These are phyloP conservation scores for Cryptophagus acutangulus DNA, from an alignment of 2,888 invertebrate genomes.

Conservation along the genomic window DNA sequence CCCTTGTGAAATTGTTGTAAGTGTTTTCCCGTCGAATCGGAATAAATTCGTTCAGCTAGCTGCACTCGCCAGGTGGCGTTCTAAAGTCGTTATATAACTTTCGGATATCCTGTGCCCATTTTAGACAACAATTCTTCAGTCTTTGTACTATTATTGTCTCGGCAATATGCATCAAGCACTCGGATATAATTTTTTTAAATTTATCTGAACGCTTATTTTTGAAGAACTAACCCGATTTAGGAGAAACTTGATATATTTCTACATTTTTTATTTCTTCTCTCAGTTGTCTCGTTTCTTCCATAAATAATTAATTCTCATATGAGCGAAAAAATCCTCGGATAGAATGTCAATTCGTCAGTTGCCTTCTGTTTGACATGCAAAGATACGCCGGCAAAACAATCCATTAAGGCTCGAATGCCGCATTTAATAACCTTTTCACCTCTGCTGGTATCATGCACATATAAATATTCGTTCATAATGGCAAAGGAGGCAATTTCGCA, in stretches of 20 bases:
- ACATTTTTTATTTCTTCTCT: too few relatives aligned
- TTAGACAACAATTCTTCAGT: conserved; percentile 3
- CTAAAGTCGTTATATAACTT: conserved; percentile 32
- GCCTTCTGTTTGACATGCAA: conserved; percentile 11
- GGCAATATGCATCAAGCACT: too few relatives aligned
- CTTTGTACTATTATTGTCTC: too few relatives aligned
- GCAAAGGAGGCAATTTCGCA: neutral
- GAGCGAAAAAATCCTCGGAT: neutral
- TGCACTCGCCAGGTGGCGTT: conserved; percentile 42
- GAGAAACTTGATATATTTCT: too few relatives aligned
- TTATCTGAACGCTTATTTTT: too few relatives aligned
- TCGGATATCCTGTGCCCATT: conserved; percentile 26
- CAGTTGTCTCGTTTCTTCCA: too few relatives aligned
- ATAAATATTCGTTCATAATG: neutral
- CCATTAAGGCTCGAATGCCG: conserved; percentile 3
- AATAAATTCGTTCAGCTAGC: conserved; percentile 43
- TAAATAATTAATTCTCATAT: too few relatives aligned
- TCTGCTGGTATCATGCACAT: neutral
- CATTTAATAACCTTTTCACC: conserved; percentile 13
- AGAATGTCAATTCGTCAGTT: too few relatives aligned
- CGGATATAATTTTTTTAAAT: too few relatives aligned
- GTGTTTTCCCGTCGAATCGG: conserved; percentile 37
- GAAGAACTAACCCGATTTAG: too few relatives aligned
- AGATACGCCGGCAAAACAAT: conserved; percentile 9
- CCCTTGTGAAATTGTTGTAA: conserved; percentile 35